phyloP scores from a whole-genome alignment of 2,888 invertebrate species.

The Nymphalis polychloros region DNA sequence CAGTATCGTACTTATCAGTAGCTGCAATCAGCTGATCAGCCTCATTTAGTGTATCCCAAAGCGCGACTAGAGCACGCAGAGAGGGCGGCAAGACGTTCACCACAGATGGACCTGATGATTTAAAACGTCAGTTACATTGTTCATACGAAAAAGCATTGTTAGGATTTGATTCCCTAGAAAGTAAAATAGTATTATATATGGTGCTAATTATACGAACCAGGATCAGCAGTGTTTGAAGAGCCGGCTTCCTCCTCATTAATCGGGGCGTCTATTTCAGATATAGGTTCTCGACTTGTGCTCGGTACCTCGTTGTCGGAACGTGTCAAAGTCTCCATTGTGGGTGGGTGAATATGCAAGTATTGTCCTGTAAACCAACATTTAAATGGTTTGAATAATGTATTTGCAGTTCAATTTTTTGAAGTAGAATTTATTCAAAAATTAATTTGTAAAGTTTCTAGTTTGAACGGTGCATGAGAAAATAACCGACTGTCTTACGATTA shows the following conservation, averaged over 20 bases:
- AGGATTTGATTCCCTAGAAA: too few species aligned
- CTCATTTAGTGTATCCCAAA: constrained; percentile 93
- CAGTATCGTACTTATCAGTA: constrained; percentile 61
- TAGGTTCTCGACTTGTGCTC: constrained; percentile 85
- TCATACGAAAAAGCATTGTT: too few species aligned
- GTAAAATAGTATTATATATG: background rate
- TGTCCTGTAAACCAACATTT: constrained; percentile 66
- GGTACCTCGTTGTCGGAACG: constrained; percentile 88
- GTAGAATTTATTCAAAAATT: too few species aligned
- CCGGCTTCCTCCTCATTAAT: constrained; percentile 79
- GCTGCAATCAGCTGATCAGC: constrained; percentile 64
- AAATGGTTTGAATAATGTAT: too few species aligned
- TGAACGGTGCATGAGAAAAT: too few species aligned
- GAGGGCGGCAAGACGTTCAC: constrained; percentile 93
- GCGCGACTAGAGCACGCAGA: constrained; percentile 90
- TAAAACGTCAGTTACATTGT: background rate
- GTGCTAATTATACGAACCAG: constrained; percentile 21
- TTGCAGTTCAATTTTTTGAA: too few species aligned
- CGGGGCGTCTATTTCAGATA: constrained; percentile 56
- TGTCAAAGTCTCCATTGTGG: constrained; percentile 88
- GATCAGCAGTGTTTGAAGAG: constrained; percentile 34
- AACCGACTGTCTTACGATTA: too few species aligned
- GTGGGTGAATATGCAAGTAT: constrained; percentile 89
- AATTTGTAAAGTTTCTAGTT: too few species aligned
- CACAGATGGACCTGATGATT: constrained; percentile 55